Evolutionary conservation across 1,140 invertebrate species (phyloP).

Genomic region (Caerostris extrusa): DNA sequence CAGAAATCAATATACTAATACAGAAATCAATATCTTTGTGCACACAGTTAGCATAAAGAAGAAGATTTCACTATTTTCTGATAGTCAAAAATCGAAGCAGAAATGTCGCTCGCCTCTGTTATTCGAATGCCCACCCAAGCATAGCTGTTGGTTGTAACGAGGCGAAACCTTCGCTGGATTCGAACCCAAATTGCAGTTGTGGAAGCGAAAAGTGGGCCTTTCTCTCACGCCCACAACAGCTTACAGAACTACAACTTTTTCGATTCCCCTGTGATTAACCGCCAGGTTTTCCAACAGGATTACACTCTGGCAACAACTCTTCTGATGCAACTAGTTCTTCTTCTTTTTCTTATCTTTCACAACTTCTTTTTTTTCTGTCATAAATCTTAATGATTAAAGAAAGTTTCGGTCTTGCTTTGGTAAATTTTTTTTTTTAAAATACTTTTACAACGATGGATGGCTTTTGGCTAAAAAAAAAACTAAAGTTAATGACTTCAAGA

Average conservation of each 20-base stretch:
- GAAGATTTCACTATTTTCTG: neutral
- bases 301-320: neutral
- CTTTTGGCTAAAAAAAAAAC: neutral
- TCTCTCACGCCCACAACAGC: neutral
- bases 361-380: neutral
- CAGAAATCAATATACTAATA: too few species aligned
- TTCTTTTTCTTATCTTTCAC: neutral
- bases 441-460: neutral
- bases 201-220: conserved; percentile 4
- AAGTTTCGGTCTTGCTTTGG: neutral
- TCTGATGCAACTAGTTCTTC: neutral
- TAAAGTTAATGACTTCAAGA: too few species aligned
- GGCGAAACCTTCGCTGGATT: neutral
- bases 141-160: neutral
- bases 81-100: neutral
- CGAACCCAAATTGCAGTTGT: neutral
- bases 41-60: neutral
- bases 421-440: neutral
- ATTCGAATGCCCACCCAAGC: neutral
- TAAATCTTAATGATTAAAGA: neutral
- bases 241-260: neutral
- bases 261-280: neutral
- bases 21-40: too few species aligned
- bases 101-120: neutral
- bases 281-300: neutral